phyloP scores from a whole-genome alignment of 1,140 invertebrate species.

The Drosophila pachea region DNA sequence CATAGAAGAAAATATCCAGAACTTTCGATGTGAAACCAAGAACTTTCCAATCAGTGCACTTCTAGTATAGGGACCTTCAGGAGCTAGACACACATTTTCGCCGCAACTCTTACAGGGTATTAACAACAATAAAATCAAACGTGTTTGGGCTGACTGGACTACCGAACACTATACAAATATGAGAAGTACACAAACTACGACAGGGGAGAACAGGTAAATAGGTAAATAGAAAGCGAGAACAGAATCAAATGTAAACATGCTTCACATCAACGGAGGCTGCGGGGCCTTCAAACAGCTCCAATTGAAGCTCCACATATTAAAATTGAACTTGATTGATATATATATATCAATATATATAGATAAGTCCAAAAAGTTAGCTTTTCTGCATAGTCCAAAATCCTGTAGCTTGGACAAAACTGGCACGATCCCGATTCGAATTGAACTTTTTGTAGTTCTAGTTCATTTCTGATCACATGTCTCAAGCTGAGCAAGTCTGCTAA shows the following conservation, averaged over 20 bases:
- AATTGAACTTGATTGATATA: too few relatives aligned
- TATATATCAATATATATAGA: too few relatives aligned
- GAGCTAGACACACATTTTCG: not conserved
- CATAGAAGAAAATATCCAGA: too few relatives aligned
- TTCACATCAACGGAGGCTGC: conserved; percentile 33
- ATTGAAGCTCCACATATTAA: conserved; percentile 11
- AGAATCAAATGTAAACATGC: conserved; percentile 52
- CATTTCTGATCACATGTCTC: too few relatives aligned
- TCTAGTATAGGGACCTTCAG: too few relatives aligned
- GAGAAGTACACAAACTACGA: conserved; percentile 1
- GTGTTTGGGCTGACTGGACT: conserved; percentile 23
- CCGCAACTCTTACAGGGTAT: not conserved
- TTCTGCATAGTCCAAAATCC: too few relatives aligned
- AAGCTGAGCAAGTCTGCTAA: not conserved
- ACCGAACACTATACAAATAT: conserved; percentile 60
- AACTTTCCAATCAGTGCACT: too few relatives aligned
- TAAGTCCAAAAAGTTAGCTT: too few relatives aligned
- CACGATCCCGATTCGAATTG: too few relatives aligned
- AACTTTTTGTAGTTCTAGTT: too few relatives aligned
- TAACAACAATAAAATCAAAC: not conserved
- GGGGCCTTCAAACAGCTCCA: conserved; percentile 15
- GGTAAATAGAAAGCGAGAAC: conserved; percentile 26
- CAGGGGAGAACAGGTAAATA: conserved; percentile 50
- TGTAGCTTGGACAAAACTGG: too few relatives aligned
- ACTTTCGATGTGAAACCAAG: too few relatives aligned